phyloP scores from a whole-genome alignment of 1,140 invertebrate genomes.

The Bradynema listronoti region DNA sequence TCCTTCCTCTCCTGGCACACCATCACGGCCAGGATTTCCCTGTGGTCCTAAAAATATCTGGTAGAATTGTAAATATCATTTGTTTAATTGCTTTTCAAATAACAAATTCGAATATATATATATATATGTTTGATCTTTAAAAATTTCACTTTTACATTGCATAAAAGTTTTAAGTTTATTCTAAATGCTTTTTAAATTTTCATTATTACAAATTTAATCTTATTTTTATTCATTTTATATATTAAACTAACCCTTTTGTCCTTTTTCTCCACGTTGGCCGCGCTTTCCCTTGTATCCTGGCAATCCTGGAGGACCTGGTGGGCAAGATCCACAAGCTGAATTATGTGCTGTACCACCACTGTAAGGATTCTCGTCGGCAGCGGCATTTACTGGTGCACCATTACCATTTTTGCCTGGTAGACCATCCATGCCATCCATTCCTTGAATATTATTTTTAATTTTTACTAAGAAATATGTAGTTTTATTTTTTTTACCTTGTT shows the following conservation, averaged over 20 bases:
- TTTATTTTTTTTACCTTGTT: not conserved
- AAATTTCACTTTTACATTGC: too few relatives aligned
- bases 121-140: too few relatives aligned
- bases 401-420: conserved; percentile 4
- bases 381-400: not conserved
- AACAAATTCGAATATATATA: too few relatives aligned
- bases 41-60: conserved; percentile 2
- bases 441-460: not conserved
- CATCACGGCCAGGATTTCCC: conserved; percentile 19
- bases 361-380: not conserved
- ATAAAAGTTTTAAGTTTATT: too few relatives aligned
- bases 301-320: conserved; percentile 28
- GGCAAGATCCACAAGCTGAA: conserved; percentile 23
- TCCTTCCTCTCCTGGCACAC: conserved; percentile 18
- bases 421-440: conserved; percentile 8
- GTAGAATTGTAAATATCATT: too few relatives aligned
- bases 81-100: too few relatives aligned
- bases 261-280: conserved; percentile 35
- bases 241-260: conserved; percentile 12
- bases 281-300: conserved; percentile 39
- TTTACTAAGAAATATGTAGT: not conserved
- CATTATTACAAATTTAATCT: not conserved
- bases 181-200: too few relatives aligned
- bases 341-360: not conserved
- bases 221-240: not conserved